Conservation (phyloP, 2,888 invertebrate genomes). For the Molorchus minor region DNA sequence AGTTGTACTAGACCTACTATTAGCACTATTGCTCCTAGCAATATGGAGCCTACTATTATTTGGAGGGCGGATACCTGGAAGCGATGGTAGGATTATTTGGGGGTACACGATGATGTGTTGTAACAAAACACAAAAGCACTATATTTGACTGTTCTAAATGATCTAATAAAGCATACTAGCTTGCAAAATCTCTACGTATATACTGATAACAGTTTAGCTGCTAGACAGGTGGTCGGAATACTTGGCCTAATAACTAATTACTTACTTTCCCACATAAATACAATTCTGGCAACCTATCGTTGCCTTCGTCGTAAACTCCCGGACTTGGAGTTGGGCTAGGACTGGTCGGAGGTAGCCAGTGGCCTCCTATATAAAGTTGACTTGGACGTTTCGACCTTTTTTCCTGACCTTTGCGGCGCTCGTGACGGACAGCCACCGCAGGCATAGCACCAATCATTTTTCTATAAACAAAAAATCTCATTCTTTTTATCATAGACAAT, state of each 20-base stretch:
- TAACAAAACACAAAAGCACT: too few species aligned
- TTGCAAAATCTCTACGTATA: too few species aligned
- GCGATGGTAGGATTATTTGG: too few species aligned
- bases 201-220: too few species aligned
- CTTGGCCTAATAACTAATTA: too few species aligned
- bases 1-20: conserved; percentile 81
- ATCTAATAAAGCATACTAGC: too few species aligned
- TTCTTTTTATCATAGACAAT: too few species aligned
- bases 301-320: conserved; percentile 64
- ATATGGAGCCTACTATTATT: conserved; percentile 76
- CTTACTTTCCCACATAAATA: conserved; percentile 78
- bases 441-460: conserved; percentile 87
- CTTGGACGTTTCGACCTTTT: conserved; percentile 71
- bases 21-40: conserved; percentile 77
- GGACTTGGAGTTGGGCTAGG: conserved; percentile 74
- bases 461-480: conserved; percentile 19
- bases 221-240: too few species aligned
- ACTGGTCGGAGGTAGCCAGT: conserved; percentile 69
- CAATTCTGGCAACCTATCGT: conserved; percentile 70
- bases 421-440: conserved; percentile 85
- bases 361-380: conserved; percentile 74
- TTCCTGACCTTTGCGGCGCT: conserved; percentile 75
- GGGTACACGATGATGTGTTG: too few species aligned
- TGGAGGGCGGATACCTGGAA: conserved; percentile 74
- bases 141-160: too few species aligned